Evolutionary conservation across 1,140 invertebrate species (phyloP).

Genomic region (Philotrypesis tridentata): DNA sequence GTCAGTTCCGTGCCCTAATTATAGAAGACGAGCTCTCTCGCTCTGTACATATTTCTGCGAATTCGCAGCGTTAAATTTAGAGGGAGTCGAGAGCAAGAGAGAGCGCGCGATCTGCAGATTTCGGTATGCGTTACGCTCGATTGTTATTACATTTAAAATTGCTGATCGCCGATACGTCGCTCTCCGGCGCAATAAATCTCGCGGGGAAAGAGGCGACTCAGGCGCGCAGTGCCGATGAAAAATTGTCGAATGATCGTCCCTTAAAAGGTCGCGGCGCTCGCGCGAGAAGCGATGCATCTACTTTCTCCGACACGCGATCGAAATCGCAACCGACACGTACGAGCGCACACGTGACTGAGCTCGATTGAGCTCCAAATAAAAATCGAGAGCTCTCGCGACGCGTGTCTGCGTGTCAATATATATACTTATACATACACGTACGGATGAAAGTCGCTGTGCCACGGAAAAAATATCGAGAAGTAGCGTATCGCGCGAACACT

Average conservation of each 20-base stretch:
- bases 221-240: not conserved
- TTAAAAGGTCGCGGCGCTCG: not conserved
- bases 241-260: not conserved
- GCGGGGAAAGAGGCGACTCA: not conserved
- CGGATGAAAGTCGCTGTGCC: no score
- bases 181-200: no score
- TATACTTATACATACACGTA: no score
- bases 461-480: no score
- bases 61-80: not conserved
- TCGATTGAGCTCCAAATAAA: not conserved
- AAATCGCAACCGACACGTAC: not conserved
- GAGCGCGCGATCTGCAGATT: not conserved
- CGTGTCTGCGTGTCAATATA: no score
- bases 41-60: not conserved
- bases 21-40: not conserved
- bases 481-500: no score
- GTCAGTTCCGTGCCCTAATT: not conserved
- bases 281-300: conserved; percentile 44
- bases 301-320: conserved; percentile 54
- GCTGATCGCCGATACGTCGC: no score
- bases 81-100: not conserved
- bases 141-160: no score
- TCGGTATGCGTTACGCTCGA: no score
- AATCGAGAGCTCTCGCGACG: not conserved
- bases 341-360: not conserved